These are phyloP conservation scores for Panthera uncia DNA, from an alignment of 2,113 vertebrate genomes.

Conservation along the genomic window DNA sequence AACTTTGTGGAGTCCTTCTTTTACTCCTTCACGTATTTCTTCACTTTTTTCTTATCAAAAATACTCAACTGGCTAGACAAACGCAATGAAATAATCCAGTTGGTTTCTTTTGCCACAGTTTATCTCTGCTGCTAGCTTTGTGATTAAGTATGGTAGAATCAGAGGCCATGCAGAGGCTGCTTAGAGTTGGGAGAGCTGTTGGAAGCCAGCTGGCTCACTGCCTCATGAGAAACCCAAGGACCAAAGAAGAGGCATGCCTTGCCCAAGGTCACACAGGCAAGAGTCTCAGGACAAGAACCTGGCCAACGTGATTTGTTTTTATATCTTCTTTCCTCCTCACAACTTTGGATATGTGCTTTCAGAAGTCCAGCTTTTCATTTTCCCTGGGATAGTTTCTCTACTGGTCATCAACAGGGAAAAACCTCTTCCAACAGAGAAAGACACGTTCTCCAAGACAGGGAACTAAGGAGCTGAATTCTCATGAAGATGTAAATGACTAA, in stretches of 20 bases:
- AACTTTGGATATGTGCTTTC: background rate
- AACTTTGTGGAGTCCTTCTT: slow-evolving; percentile 35
- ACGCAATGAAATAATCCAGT: background rate
- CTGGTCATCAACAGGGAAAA: background rate
- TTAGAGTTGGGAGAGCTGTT: background rate
- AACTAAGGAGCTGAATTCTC: background rate
- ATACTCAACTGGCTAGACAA: background rate
- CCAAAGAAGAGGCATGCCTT: background rate
- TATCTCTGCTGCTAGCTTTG: background rate
- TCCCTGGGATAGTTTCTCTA: background rate
- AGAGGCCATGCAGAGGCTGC: background rate
- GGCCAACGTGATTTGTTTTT: background rate
- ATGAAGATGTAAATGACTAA: background rate
- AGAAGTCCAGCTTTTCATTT: background rate
- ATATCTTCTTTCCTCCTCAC: background rate
- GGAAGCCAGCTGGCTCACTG: background rate
- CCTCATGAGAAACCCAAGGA: background rate
- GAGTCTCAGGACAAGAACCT: background rate
- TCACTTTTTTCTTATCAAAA: slow-evolving; percentile 1
- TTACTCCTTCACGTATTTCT: background rate
- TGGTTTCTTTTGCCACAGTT: background rate
- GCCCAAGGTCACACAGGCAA: background rate
- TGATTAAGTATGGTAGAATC: background rate
- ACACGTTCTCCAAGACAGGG: background rate
- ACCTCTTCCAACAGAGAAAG: background rate